Evolutionary conservation across 2,113 vertebrate genomes (phyloP).

Genomic region (Xenus cinereus): DNA sequence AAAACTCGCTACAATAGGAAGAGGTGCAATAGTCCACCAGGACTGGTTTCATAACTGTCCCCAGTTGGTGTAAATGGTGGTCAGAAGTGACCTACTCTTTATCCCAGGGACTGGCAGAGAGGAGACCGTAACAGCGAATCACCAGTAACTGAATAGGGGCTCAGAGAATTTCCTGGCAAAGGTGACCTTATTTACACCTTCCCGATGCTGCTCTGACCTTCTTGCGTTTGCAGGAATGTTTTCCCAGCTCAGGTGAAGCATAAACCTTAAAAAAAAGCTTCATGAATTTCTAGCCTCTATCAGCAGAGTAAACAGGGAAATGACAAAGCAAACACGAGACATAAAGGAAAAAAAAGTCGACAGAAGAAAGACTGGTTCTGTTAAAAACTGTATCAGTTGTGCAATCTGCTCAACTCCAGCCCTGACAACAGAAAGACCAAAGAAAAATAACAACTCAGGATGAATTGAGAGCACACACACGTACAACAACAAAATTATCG

Average conservation of each 20-base stretch:
- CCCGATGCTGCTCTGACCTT: background rate
- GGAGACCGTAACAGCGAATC: background rate
- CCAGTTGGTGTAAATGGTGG: background rate
- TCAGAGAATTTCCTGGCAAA: background rate
- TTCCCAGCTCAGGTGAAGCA: background rate
- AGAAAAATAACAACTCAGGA: background rate
- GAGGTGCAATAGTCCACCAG: background rate
- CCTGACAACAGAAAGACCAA: background rate
- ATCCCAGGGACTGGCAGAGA: background rate
- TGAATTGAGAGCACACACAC: background rate
- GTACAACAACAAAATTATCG: background rate
- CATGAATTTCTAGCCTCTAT: background rate
- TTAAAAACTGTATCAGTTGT: background rate
- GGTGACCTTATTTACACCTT: background rate
- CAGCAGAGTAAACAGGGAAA: background rate
- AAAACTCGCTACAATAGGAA: background rate
- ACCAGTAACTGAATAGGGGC: background rate
- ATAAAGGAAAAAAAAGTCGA: background rate
- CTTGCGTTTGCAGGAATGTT: background rate
- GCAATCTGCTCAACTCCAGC: background rate
- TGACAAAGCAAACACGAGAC: background rate
- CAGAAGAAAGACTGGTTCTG: background rate
- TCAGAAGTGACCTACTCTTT: background rate
- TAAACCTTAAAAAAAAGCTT: background rate
- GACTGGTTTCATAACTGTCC: accelerated